A percentile compares a stretch with the other conserved stretches of the same genome.
These are phyloP conservation scores for Cheirogaleus medius DNA, from an alignment of 2,113 vertebrate genomes.

Conservation along the genomic window DNA sequence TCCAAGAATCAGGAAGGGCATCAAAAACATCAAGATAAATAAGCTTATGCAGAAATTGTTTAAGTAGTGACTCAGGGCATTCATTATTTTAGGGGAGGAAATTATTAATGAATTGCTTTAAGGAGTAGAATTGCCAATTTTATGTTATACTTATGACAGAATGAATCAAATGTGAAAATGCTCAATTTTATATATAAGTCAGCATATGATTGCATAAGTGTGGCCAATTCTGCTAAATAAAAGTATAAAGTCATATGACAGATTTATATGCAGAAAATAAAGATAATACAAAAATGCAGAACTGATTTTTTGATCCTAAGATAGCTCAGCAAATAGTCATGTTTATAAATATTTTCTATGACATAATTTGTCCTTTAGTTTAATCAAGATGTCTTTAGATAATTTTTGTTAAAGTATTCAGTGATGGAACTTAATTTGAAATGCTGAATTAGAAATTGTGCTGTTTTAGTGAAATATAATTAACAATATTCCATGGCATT, in stretches of 20 bases:
- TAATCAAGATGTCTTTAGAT: constrained; percentile 50
- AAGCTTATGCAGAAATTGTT: not conserved
- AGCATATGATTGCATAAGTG: not conserved
- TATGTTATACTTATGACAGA: not conserved
- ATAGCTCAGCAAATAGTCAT: constrained; percentile 21
- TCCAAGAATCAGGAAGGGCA: constrained; percentile 6
- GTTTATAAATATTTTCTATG: constrained; percentile 57
- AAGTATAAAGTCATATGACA: not conserved
- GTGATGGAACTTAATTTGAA: constrained; percentile 29
- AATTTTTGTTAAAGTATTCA: constrained; percentile 39
- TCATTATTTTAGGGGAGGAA: not conserved
- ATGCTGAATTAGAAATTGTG: not conserved
- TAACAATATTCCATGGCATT: not conserved
- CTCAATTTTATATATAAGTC: not conserved
- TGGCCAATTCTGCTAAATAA: not conserved
- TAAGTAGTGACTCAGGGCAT: not conserved
- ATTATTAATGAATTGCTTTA: not conserved
- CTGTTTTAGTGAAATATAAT: constrained; percentile 23
- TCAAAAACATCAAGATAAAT: not conserved
- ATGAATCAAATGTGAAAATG: constrained; percentile 14
- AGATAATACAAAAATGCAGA: constrained; percentile 31
- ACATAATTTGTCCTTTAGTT: constrained; percentile 42
- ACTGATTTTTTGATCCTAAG: constrained; percentile 18
- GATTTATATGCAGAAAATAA: constrained; percentile 24
- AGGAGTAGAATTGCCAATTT: not conserved